Evolutionary conservation across 2,888 invertebrate genomes (phyloP), one percentile per base, ranked within the genome.

Genomic region (Epinotia ramella): DNA sequence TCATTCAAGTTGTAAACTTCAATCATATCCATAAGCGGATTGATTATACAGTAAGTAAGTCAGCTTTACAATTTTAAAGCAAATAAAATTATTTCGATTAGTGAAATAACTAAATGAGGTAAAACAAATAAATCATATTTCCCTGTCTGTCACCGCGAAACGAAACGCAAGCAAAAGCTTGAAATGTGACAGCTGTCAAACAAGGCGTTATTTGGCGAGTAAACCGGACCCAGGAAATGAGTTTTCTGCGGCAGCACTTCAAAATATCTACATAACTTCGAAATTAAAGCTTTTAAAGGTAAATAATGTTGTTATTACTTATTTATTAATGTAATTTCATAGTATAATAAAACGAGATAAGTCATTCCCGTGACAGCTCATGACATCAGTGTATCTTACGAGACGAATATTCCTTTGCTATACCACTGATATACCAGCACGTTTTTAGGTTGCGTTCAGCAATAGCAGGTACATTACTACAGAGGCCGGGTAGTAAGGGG

Each of bases 121-220:
- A 53, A 16, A 20, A 57, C 33, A 62, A 70, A 70, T 53, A n/a
- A n/a, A 16, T 49, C 6, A 49, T 5, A 49, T 60, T 53, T 28
- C 20, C 4, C 24, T 60, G n/a, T 7, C 12, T 40, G 44, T 65
- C 12, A 13, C 33, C 18, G 56, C n/a, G 56, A 46, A 71, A 62
- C 56, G 76, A 57, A 66, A 65, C 64, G 18, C 49, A 44, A 40
- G 13, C 40, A 57, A 72, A 68, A 24, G 71, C 71, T 67, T 33
- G 72, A 76, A 63, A 65, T 68, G 62, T 73, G 77, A 73, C 77
- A 77, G 65, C 65, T 73, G 73, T 73, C 77, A 73, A 77, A 73
- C 59, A 77, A 18, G 59, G 24, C 53, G 49, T 73, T 77, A 69
- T 72, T 73, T 69, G 20, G 40, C 65, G 53, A 53, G 59, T 65